Evolutionary conservation across 2,797 vertebrate species (phyloP).

Genomic region (Podargus strigoides): DNA sequence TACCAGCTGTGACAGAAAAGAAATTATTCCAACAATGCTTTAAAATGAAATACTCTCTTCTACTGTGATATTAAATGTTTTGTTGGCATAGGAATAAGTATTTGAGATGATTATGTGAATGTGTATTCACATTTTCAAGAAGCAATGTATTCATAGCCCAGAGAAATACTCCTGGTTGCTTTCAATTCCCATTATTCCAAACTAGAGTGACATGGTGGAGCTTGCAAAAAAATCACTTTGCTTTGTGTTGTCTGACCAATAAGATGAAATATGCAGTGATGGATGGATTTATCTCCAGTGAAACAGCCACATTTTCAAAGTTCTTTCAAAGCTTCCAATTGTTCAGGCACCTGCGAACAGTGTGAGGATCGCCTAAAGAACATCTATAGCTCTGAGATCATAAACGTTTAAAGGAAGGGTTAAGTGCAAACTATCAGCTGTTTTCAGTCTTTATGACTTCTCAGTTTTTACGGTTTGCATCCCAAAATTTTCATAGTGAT

Average conservation of each 20-base stretch:
- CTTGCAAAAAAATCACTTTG: background rate
- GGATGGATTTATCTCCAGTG: background rate
- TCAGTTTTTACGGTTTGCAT: background rate
- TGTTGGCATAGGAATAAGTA: background rate
- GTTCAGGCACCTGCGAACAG: background rate
- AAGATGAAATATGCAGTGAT: background rate
- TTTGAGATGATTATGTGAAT: background rate
- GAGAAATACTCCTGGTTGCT: background rate
- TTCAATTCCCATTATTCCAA: background rate
- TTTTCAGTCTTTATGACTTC: background rate
- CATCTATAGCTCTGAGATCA: background rate
- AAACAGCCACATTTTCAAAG: background rate
- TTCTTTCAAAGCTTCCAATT: background rate
- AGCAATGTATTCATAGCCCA: background rate
- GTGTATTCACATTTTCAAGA: background rate
- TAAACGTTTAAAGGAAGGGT: background rate
- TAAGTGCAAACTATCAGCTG: background rate
- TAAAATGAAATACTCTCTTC: background rate
- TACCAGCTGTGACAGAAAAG: background rate
- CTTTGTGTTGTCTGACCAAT: background rate
- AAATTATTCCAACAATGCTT: background rate
- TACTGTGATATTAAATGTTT: background rate
- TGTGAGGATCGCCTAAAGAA: background rate
- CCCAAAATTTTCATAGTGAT: background rate
- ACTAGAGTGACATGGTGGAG: background rate